Base-by-base conservation (phyloP, 2,113 vertebrate species). In the Brienomyrus brachyistius region DNA sequence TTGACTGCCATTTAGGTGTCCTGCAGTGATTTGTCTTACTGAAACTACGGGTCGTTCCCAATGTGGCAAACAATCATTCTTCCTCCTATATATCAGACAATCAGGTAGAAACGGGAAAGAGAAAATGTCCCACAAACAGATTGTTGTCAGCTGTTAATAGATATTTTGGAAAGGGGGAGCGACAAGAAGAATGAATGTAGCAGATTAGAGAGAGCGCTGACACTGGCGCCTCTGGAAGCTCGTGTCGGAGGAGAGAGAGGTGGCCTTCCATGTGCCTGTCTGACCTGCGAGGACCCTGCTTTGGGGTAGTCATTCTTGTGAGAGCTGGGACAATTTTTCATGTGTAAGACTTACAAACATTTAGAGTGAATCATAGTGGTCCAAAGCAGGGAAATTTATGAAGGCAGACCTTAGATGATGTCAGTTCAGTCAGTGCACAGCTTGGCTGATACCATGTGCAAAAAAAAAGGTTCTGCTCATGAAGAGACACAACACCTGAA, bases 1-100 rank as follows among this genome's bases (percentile, higher is more conserved):
- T 97, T 98, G 97, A 97, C 97, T 98, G 98, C 95, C 96, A 96
- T 96, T 96, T 95, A 95, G 97, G 96, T 94, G 95, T 96, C 97
- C 96, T 95, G 95, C 94, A 95, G 97, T 96, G 96, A 98, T 99
- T 97, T 97, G 97, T 98, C 97, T 98, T 98, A 96, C 96, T 97
- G 96, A 97, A 97, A 96, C 97, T 92, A 95, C 94, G 95, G 95
- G 95, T 95, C 95, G 96, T 96, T 95, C 97, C 96, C 96, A 95
- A 94, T 96, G 96, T 96, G 96, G 96, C 23, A 96, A 97, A 97
- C 96, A 96, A 98, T 97, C 97, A 97, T 97, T 97, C 97, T 96
- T 95, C 95, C 95, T 95, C 96, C 95, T 96, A 97, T 98, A 97
- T 95, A 98, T 97, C 97, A 97, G 96, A 96, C 94, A 96, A 97